phyloP scores from a whole-genome alignment of 1,140 invertebrate genomes.

The Goniozus legneri region DNA sequence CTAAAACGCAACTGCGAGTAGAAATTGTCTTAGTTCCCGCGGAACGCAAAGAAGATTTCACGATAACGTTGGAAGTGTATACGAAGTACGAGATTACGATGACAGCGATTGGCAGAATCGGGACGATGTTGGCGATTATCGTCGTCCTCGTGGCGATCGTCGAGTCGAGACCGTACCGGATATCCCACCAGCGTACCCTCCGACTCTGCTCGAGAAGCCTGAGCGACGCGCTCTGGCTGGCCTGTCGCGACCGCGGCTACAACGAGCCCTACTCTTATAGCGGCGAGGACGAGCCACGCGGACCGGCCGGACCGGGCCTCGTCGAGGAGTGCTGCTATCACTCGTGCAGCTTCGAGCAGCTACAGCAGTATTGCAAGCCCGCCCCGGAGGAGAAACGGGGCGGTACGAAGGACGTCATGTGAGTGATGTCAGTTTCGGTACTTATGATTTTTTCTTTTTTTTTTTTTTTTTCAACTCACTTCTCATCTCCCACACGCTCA shows the following conservation, averaged over 20 bases:
- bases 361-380: conserved; percentile 42
- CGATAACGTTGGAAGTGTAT: too few species aligned
- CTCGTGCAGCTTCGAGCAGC: conserved; percentile 31
- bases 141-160: conserved; percentile 14
- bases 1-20: too few species aligned
- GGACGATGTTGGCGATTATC: conserved; percentile 11
- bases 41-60: conserved; percentile 1
- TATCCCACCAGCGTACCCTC: conserved; percentile 16
- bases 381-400: conserved; percentile 5
- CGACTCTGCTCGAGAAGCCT: conserved; percentile 37
- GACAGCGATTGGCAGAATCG: neutral
- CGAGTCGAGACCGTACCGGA: conserved; percentile 8
- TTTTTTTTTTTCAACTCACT: too few species aligned
- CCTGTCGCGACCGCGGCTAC: conserved; percentile 36
- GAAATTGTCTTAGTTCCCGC: too few species aligned
- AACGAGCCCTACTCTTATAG: conserved; percentile 39
- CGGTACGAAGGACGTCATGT: conserved; percentile 19
- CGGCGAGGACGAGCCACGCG: conserved; percentile 23
- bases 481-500: too few species aligned
- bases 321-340: conserved; percentile 44
- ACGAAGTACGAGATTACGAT: neutral
- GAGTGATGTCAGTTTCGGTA: conserved; percentile 28
- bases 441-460: conserved; percentile 5
- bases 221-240: conserved; percentile 33
- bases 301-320: conserved; percentile 29